phyloP scores from a whole-genome alignment of 2,113 vertebrate genomes.

The Elaphurus davidianus region DNA sequence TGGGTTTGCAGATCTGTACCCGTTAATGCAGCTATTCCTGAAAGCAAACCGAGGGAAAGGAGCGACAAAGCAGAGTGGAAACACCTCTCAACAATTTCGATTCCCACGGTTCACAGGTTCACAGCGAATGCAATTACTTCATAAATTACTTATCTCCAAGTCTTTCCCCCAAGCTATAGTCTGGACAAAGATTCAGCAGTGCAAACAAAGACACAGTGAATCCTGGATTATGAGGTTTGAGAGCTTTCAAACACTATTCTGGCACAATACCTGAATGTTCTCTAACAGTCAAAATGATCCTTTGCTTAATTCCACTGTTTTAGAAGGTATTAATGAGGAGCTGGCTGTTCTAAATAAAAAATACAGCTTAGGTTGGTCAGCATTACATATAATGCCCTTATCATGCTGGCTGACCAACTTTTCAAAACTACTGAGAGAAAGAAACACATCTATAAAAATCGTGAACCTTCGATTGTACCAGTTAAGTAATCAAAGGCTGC shows the following conservation, averaged over 20 bases:
- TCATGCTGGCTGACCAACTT: not conserved
- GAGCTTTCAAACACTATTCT: not conserved
- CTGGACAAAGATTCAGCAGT: not conserved
- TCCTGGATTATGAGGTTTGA: not conserved
- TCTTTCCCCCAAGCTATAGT: not conserved
- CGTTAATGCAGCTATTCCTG: not conserved
- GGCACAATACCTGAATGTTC: not conserved
- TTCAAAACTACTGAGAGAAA: not conserved
- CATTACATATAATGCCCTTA: not conserved
- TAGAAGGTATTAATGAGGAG: not conserved
- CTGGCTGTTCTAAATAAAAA: not conserved
- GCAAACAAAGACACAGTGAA: not conserved
- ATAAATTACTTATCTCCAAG: not conserved
- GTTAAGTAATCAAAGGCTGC: not conserved
- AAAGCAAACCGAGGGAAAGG: too few species aligned
- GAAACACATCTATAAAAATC: not conserved
- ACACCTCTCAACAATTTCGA: not conserved
- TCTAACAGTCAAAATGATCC: not conserved
- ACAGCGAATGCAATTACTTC: not conserved
- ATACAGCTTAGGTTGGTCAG: not conserved
- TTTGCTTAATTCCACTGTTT: not conserved
- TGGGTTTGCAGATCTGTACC: not conserved
- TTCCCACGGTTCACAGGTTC: not conserved
- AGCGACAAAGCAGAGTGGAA: not conserved
- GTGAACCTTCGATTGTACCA: not conserved